These are phyloP conservation scores for Taxidea taxus DNA, from an alignment of 2,113 vertebrate genomes.

Conservation along the genomic window DNA sequence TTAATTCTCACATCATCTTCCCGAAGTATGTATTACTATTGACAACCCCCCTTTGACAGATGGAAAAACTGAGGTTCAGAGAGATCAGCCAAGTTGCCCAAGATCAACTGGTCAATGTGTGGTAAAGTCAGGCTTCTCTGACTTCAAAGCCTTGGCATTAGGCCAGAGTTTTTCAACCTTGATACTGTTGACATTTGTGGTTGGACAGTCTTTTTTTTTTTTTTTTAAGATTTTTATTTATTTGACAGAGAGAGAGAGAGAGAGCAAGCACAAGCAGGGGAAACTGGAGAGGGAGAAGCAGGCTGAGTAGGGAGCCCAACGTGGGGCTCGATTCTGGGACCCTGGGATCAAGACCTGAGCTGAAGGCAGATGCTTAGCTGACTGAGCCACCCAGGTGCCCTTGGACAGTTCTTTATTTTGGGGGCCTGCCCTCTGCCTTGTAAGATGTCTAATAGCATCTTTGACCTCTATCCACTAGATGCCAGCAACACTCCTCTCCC, in stretches of 20 bases:
- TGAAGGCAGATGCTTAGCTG: neutral
- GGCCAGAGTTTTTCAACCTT: neutral
- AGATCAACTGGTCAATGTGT: neutral
- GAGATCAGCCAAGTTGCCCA: neutral
- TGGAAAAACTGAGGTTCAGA: neutral
- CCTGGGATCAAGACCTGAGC: neutral
- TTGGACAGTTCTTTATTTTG: neutral
- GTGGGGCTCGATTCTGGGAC: neutral
- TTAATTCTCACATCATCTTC: neutral
- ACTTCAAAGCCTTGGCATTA: neutral
- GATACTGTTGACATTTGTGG: neutral
- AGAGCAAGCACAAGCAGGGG: neutral
- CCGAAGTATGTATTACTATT: neutral
- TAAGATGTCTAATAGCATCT: neutral
- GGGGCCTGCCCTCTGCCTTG: too few relatives aligned
- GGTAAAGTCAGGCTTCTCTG: neutral
- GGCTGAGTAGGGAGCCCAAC: neutral
- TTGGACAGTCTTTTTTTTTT: neutral
- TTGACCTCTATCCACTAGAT: neutral
- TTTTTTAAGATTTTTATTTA: neutral
- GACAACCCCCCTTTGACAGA: neutral
- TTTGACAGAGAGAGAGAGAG: neutral
- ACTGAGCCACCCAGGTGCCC: neutral
- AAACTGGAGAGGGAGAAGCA: neutral
- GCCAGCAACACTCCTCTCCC: neutral